Percentiles rank a stretch among this genome's conserved stretches.
These are phyloP conservation scores for Forbesichthys papilliferus DNA, from an alignment of 2,113 vertebrate genomes.

Conservation along the genomic window DNA sequence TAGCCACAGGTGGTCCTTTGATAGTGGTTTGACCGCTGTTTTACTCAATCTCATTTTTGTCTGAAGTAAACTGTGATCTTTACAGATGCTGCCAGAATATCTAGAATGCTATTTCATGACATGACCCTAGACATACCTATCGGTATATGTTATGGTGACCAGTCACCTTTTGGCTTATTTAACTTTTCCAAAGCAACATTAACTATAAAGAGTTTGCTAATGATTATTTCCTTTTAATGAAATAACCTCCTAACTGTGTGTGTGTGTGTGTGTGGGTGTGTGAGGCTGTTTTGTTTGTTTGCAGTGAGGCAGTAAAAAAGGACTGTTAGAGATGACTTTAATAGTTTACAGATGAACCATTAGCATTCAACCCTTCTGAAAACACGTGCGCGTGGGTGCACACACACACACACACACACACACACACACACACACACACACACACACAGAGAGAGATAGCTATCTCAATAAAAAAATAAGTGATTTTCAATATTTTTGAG, in stretches of 20 bases:
- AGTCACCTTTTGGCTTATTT: too few relatives aligned
- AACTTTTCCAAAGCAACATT: too few relatives aligned
- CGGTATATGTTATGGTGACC: too few relatives aligned
- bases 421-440: constrained; percentile 12
- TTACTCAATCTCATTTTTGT: too few relatives aligned
- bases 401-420: constrained; percentile 14
- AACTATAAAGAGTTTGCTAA: too few relatives aligned
- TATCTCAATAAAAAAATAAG: constrained; percentile 37
- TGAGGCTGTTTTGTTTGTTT: constrained; percentile 20
- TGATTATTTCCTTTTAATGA: neutral
- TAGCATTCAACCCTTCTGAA: constrained; percentile 55
- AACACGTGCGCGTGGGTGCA: neutral
- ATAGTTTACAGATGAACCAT: constrained; percentile 71
- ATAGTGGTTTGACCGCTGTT: too few relatives aligned
- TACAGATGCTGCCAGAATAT: too few relatives aligned
- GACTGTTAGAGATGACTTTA: constrained; percentile 66
- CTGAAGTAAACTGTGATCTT: too few relatives aligned
- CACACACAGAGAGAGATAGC: constrained; percentile 35
- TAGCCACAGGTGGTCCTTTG: too few relatives aligned
- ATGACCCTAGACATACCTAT: too few relatives aligned
- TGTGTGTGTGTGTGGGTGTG: neutral
- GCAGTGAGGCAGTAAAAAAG: constrained; percentile 49
- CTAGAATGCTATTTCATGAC: too few relatives aligned
- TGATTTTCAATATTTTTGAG: too few relatives aligned
- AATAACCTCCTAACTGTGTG: neutral